These are phyloP conservation scores for Ectemnius cavifrons DNA, from an alignment of 2,888 invertebrate genomes.

Conservation along the genomic window DNA sequence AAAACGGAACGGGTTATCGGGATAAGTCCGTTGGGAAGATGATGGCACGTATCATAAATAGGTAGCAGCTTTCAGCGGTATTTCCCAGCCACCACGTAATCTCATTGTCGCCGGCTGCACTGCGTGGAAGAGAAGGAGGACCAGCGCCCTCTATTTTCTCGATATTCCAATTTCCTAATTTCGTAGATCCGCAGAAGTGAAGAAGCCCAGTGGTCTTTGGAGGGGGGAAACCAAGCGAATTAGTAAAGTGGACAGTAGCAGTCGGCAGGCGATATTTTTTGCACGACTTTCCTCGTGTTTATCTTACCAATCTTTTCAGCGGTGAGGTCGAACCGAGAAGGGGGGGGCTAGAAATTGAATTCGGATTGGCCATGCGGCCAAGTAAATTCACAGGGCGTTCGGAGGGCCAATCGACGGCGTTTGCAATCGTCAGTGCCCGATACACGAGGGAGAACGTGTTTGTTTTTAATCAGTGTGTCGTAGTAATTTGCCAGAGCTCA, in stretches of 20 bases:
- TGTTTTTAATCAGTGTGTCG: slow-evolving; percentile 2
- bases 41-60: neutral
- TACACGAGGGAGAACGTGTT: slow-evolving; percentile 4
- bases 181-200: neutral
- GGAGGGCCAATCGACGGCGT: neutral
- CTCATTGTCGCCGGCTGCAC: slow-evolving; percentile 6
- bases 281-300: neutral
- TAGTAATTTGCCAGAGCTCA: neutral
- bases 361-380: neutral
- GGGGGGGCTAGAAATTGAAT: neutral
- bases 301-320: neutral
- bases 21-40: neutral
- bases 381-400: neutral
- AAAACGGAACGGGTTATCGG: slow-evolving; percentile 1
- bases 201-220: neutral
- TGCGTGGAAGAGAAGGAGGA: neutral
- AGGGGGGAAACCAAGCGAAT: neutral
- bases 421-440: neutral
- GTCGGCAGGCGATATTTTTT: neutral
- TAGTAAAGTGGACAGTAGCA: no score
- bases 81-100: slow-evolving; percentile 13
- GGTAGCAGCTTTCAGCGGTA: slow-evolving; percentile 26
- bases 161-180: slow-evolving; percentile 6
- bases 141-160: neutral
- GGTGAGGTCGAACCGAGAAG: neutral